A percentile compares a stretch with the other conserved stretches of the same genome.
phyloP scores from a whole-genome alignment of 2,113 vertebrate species.

The Machaerirhynchus nigripectus region DNA sequence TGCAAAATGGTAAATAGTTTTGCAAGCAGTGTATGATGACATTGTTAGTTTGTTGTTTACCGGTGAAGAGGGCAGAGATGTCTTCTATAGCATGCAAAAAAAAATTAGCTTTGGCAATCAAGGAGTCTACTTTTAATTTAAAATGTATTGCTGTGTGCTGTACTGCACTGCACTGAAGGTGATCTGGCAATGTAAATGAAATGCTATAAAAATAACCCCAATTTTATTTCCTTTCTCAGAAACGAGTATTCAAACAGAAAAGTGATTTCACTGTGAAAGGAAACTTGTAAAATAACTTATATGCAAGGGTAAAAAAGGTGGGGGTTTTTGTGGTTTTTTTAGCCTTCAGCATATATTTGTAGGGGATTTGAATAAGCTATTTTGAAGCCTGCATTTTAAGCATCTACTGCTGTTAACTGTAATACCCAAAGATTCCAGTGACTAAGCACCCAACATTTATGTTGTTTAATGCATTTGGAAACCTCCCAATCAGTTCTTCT shows the following conservation, averaged over 20 bases:
- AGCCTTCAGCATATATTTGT: background rate
- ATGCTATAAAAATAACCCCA: background rate
- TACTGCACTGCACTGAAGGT: background rate
- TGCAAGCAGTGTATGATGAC: background rate
- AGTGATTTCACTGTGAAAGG: background rate
- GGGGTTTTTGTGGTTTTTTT: background rate
- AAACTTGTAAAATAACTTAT: background rate
- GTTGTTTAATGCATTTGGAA: background rate
- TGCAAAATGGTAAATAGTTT: background rate
- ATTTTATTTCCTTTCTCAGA: background rate
- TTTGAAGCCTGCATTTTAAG: background rate
- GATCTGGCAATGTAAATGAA: background rate
- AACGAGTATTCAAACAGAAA: background rate
- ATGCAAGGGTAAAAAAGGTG: background rate
- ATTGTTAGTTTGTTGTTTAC: background rate
- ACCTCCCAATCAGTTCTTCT: background rate
- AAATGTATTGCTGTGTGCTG: background rate
- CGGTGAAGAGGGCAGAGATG: background rate
- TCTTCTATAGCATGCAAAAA: background rate
- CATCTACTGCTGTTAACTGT: background rate
- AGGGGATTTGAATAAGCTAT: background rate
- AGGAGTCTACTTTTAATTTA: background rate
- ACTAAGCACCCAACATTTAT: background rate
- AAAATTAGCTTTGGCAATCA: background rate
- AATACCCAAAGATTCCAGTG: background rate